phyloP scores from a whole-genome alignment of 2,113 vertebrate species.

The Agelaius phoeniceus region DNA sequence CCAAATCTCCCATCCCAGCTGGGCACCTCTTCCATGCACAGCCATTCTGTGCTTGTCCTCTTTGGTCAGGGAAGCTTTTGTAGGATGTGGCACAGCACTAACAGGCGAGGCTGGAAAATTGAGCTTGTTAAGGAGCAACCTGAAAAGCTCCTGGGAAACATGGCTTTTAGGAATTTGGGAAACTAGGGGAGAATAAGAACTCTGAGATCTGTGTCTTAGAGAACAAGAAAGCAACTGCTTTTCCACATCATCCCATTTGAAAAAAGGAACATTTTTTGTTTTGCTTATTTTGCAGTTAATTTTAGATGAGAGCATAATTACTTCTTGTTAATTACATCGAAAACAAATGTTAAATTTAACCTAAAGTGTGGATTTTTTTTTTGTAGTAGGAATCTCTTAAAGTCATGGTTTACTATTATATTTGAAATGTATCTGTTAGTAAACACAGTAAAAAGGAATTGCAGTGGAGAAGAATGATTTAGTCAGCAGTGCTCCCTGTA shows the following conservation, averaged over 20 bases:
- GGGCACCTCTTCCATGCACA: fast-evolving
- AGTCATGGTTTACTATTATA: not conserved
- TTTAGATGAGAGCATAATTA: not conserved
- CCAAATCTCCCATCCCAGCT: not conserved
- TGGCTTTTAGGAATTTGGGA: not conserved
- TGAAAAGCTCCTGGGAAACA: not conserved
- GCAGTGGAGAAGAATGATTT: not conserved
- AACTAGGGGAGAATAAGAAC: not conserved
- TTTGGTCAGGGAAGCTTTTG: not conserved
- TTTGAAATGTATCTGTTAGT: not conserved
- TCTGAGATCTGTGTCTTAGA: not conserved
- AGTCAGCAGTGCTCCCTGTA: not conserved
- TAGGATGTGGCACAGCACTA: not conserved
- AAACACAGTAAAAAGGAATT: not conserved
- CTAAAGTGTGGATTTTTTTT: not conserved
- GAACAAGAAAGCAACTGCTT: not conserved
- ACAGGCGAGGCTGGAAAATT: not conserved
- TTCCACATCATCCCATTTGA: not conserved
- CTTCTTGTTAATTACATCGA: not conserved
- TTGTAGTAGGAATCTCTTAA: not conserved
- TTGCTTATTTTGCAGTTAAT: not conserved
- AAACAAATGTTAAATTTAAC: not conserved
- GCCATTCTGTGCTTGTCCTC: not conserved
- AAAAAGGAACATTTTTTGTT: not conserved
- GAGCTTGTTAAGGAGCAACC: not conserved